Evolutionary conservation across 2,113 vertebrate genomes (phyloP), one percentile per base, ranked within the genome.

Genomic region (Gracilinanus agilis): DNA sequence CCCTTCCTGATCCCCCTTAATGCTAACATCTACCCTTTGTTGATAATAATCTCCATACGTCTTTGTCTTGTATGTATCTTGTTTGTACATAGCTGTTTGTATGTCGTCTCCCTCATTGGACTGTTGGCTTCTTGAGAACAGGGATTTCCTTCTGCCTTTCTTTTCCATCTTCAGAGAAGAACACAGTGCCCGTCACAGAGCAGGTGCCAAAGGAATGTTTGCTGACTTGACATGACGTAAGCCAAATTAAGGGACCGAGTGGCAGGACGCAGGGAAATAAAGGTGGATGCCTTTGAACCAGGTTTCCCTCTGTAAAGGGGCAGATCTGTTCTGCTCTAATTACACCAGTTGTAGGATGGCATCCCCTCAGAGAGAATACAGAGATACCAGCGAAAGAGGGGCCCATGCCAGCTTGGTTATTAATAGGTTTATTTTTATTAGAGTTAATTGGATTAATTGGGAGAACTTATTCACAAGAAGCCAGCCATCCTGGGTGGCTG

Each of bases 201-300:
- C 6, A 75, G 34, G 34, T 75, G 34, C 27, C 16, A 34, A 75
- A 75, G 34, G n/a, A 67, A 16, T 34, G 11, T 4, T n/a, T 75
- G 34, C 16, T 34, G 34, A n/a, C 34, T 75, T n/a, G 11, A 61
- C 11, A 29, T 29, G 61, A 5, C 34, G n/a, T 75, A 75, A 19
- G 13, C 88, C 40, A 53, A 93, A 90, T 93, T 94, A 91, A 95
- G 88, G 34, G 94, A 89, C 0, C 56, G 13, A 53, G 53, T 54
- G 55, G 25, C 10, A 89, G 75, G n/a, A 75, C 55, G 54, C 83
- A 92, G 54, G 90, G 54, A 54, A 21, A 1, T 13, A n/a, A 95
- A n/a, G 90, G 56, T 23, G 40, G 92, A 92, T 67, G 44, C 2
- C 55, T 90, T 94, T 89, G 54, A 90, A 53, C 25, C n/a, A 34